A percentile compares a stretch with the other conserved stretches of the same genome.
Evolutionary conservation across 2,797 vertebrate genomes (phyloP).

Genomic region (Anguilla megastoma): DNA sequence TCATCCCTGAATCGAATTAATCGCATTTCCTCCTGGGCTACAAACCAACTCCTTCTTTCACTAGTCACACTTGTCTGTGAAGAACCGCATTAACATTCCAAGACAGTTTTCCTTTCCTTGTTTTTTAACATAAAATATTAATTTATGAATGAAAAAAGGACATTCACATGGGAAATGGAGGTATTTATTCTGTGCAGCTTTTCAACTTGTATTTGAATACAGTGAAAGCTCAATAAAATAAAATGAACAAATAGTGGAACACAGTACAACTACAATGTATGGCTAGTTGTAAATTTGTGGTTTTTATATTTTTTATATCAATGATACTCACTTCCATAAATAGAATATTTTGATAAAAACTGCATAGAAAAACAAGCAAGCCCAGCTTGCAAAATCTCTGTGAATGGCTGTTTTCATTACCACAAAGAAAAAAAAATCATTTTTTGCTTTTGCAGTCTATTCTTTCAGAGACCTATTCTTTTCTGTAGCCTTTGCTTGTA

Average conservation of each 20-base stretch:
- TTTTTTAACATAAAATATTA: background rate
- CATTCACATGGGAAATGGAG: background rate
- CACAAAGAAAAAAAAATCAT: background rate
- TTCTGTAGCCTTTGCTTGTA: background rate
- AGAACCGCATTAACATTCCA: background rate
- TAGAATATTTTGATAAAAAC: background rate
- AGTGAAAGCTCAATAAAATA: no score
- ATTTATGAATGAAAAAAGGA: constrained; percentile 22
- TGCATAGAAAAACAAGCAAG: background rate
- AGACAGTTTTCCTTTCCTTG: background rate
- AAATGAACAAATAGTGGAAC: background rate
- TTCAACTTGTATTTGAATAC: background rate
- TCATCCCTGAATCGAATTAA: constrained; percentile 29
- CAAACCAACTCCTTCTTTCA: no score
- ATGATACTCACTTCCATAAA: no score
- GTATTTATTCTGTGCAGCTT: background rate
- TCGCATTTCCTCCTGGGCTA: background rate
- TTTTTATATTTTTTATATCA: background rate
- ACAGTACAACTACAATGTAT: background rate
- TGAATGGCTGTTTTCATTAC: background rate
- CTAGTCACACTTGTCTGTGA: background rate
- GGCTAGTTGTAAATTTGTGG: background rate
- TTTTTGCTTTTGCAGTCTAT: background rate
- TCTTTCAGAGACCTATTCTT: background rate
- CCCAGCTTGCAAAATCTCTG: background rate